Percentiles rank a stretch among this genome's conserved stretches.
Evolutionary conservation across 2,888 invertebrate genomes (phyloP).

Genomic region (Drosophila crucigera): DNA sequence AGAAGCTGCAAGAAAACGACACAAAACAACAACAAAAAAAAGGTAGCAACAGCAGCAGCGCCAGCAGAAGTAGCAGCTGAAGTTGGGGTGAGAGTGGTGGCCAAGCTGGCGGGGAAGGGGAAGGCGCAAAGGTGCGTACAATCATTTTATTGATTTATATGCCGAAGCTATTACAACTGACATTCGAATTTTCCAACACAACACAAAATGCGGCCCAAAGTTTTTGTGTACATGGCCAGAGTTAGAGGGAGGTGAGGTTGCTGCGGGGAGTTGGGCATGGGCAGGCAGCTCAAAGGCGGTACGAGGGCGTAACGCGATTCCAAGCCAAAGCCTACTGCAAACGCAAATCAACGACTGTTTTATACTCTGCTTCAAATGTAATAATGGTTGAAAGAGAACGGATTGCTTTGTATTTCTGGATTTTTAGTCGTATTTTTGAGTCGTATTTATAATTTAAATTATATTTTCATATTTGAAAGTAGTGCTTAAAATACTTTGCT

Average conservation of each 20-base stretch:
- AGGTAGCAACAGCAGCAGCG: constrained; percentile 32
- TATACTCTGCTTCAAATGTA: neutral
- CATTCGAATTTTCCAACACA: constrained; percentile 76
- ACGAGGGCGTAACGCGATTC: constrained; percentile 45
- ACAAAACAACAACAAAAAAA: constrained; percentile 30
- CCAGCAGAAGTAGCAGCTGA: constrained; percentile 5
- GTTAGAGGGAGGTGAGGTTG: neutral
- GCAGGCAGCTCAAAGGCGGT: constrained; percentile 13
- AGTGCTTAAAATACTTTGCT: neutral
- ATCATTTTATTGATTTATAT: constrained; percentile 84
- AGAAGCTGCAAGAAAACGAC: constrained; percentile 58
- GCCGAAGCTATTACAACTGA: constrained; percentile 83
- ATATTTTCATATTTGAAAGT: neutral
- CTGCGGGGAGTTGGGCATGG: neutral
- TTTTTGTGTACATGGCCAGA: constrained; percentile 48
- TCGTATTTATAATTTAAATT: neutral
- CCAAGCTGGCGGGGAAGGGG: constrained; percentile 3
- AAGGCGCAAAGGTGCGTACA: constrained; percentile 78
- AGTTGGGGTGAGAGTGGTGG: neutral
- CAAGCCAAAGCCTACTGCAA: constrained; percentile 24
- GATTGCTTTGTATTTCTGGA: neutral
- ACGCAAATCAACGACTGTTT: neutral
- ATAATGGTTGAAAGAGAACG: neutral
- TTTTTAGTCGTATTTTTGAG: rapidly evolving
- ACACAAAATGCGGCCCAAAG: constrained; percentile 66